These are phyloP conservation scores for Ceuthmochares aereus DNA, from an alignment of 2,113 vertebrate genomes.

Conservation along the genomic window DNA sequence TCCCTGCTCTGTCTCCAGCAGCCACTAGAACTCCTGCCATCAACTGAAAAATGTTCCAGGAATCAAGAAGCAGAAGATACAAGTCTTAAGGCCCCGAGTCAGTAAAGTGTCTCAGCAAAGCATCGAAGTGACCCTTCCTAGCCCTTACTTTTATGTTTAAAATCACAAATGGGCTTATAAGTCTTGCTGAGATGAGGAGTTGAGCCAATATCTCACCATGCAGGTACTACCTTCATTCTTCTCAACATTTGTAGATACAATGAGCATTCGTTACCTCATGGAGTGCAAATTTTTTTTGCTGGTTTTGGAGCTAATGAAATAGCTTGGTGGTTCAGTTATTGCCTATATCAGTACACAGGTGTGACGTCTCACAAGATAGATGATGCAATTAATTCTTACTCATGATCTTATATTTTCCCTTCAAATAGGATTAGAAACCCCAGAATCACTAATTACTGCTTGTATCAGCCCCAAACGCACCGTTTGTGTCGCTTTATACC, in stretches of 20 bases:
- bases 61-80: neutral
- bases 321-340: neutral
- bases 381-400: neutral
- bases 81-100: neutral
- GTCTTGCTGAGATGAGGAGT: neutral
- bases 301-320: neutral
- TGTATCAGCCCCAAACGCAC: neutral
- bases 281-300: neutral
- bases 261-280: rapidly evolving
- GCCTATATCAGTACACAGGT: neutral
- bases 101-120: neutral
- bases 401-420: neutral
- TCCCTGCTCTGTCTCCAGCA: neutral
- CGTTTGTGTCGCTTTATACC: neutral
- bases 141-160: neutral
- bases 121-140: neutral
- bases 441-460: neutral
- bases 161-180: neutral
- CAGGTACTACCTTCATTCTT: neutral
- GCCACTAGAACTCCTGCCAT: neutral
- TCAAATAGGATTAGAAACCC: neutral
- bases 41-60: neutral
- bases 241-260: neutral
- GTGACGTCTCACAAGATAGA: neutral
- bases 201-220: neutral